A percentile compares a stretch with the other conserved stretches of the same genome.
These are phyloP conservation scores for Borostomias antarcticus DNA, from an alignment of 2,797 vertebrate species.

Conservation along the genomic window DNA sequence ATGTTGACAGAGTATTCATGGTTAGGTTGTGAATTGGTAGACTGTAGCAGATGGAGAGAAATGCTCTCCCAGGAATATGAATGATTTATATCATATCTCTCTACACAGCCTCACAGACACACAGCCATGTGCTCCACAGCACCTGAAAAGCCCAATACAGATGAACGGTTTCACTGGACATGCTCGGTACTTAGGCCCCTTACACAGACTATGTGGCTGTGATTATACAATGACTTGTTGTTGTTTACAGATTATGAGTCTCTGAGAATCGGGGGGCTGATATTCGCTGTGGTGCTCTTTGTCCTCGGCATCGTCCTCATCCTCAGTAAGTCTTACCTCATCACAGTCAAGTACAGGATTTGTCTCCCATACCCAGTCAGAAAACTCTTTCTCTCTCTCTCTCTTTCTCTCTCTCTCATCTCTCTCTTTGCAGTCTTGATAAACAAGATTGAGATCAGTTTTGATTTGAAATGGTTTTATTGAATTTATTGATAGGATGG, in stretches of 20 bases:
- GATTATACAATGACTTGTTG: not conserved
- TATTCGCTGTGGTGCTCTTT: conserved; percentile 85
- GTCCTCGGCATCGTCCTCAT: conserved; percentile 86
- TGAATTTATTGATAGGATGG: no score
- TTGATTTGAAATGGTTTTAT: no score
- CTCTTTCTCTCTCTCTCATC: conserved; percentile 1
- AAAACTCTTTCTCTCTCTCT: no score
- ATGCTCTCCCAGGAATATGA: not conserved
- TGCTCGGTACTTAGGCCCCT: not conserved
- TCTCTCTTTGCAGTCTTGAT: not conserved
- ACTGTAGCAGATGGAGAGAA: not conserved
- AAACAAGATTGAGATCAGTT: conserved; percentile 39
- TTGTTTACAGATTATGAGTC: conserved; percentile 82
- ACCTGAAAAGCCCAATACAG: not conserved
- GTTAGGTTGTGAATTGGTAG: not conserved
- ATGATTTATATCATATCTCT: not conserved
- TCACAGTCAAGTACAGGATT: not conserved
- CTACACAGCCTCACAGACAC: not conserved
- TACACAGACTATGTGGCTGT: not conserved
- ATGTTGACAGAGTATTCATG: no score
- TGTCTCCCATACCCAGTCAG: no score
- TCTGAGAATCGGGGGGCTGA: conserved; percentile 86
- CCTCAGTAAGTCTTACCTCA: conserved; percentile 79
- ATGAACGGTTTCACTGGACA: not conserved
- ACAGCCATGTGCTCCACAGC: not conserved